phyloP scores from a whole-genome alignment of 2,888 invertebrate genomes.

The Melieria crassipennis region DNA sequence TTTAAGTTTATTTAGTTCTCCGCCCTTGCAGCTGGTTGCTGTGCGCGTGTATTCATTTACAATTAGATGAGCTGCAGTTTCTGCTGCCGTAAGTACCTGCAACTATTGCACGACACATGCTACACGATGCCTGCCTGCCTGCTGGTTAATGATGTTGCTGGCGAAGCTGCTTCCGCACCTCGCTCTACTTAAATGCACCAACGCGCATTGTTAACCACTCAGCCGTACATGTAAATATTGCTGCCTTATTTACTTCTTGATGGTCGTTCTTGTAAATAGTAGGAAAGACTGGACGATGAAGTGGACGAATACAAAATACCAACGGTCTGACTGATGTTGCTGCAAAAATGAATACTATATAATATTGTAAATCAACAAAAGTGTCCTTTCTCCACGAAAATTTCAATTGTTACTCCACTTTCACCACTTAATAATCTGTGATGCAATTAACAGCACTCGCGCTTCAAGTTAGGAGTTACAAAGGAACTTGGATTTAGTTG shows the following conservation, averaged over 20 bases:
- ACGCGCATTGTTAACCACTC: conserved; percentile 47
- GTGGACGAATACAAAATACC: too few species aligned
- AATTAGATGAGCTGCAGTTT: conserved; percentile 47
- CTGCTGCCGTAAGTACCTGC: background rate
- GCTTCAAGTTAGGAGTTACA: too few species aligned
- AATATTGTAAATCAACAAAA: too few species aligned
- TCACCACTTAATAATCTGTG: too few species aligned
- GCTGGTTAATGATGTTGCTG: conserved; percentile 26
- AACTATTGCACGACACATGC: conserved; percentile 9
- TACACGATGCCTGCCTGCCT: conserved; percentile 7
- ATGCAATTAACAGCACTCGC: too few species aligned
- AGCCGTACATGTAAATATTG: conserved; percentile 39
- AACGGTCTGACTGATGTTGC: too few species aligned
- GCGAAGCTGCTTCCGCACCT: background rate
- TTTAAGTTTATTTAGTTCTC: conserved; percentile 19
- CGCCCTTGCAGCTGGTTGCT: background rate
- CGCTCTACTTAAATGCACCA: background rate
- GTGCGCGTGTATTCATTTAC: conserved; percentile 47
- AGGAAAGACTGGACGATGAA: background rate
- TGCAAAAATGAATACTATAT: too few species aligned
- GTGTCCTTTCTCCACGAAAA: too few species aligned
- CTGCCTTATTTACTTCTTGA: conserved; percentile 46
- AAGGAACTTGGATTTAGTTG: too few species aligned
- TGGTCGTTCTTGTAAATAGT: conserved; percentile 28
- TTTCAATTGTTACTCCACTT: too few species aligned